Evolutionary conservation across 1,140 invertebrate species (phyloP), one percentile per base, ranked within the genome.

Genomic region (Drosophila persimilis): DNA sequence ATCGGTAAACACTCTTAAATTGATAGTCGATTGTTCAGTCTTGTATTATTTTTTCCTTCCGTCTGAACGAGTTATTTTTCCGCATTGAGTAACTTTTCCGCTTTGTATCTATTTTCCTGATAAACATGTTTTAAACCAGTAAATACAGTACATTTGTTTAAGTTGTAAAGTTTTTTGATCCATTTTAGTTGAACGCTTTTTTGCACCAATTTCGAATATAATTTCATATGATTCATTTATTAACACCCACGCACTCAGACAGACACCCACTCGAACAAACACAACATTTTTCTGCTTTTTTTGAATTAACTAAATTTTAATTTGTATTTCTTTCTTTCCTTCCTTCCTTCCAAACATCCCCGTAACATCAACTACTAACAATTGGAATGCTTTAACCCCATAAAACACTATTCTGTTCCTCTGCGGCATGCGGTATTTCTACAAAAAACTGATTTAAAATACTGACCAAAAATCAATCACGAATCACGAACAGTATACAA

Each of bases 401-500:
- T 29, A 53, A 15, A 44, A 11, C 67, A 74, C 31, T 43, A 20
- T 22, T 29, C 46, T 35, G 39, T 9, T 22, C 1, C 20, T 48
- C 43, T 44, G 44, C 52, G 70, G 71, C 70, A 73, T 73, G 71
- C 52, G 31, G 43, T 58, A 20, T 20, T 17, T 69, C 17, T 57
- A 29, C 13, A 67, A 66, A 66, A 53, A 56, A 39, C 11, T 41
- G 51, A 59, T 29, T 58, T 26, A 24, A 63, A 39, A 39, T 72
- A 51, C 39, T 26, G 5, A 45, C 26, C 45, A 64, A 46, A 57
- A 61, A 53, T 31, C 17, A 48, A 67, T 54, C 26, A 17, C 35
- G 43, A 46, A 66, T 64, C 39, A 51, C 47, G 47, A 53, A 71
- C 45, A 84, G 78, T 60, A 83, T 74, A 39, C 80, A 86, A 86